phyloP scores from a whole-genome alignment of 2,888 invertebrate species.

The Agonopterix alstromeriana region DNA sequence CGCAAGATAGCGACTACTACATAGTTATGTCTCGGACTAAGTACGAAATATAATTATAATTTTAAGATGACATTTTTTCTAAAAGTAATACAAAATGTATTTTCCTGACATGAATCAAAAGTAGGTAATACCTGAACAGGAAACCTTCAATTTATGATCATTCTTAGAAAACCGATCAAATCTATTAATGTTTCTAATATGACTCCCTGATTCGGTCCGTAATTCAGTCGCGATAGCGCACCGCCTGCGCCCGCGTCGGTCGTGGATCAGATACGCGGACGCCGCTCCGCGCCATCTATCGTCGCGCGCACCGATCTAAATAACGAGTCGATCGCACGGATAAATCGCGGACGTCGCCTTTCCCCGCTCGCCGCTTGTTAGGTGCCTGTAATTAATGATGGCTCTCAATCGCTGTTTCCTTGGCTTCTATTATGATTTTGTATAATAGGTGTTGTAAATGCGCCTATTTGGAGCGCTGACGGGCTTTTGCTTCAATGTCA shows the following conservation, averaged over 20 bases:
- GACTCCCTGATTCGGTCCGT: constrained; percentile 20
- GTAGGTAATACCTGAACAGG: too few relatives aligned
- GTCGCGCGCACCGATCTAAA: constrained; percentile 60
- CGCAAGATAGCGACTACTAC: too few relatives aligned
- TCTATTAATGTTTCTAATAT: constrained; percentile 22
- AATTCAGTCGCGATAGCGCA: constrained; percentile 30
- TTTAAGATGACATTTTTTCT: too few relatives aligned
- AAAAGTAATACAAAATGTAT: too few relatives aligned
- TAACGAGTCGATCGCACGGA: constrained; percentile 59
- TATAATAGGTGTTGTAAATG: constrained; percentile 22
- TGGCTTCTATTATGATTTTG: constrained; percentile 21
- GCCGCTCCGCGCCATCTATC: constrained; percentile 57
- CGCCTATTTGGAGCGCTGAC: constrained; percentile 4
- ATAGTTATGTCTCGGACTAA: too few relatives aligned
- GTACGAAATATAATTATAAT: too few relatives aligned
- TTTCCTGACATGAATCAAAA: too few relatives aligned
- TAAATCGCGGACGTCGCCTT: constrained; percentile 57
- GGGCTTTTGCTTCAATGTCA: too few relatives aligned
- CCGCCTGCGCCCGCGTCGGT: constrained; percentile 28
- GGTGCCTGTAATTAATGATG: constrained; percentile 60
- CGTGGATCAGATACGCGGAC: constrained; percentile 61
- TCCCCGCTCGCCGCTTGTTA: constrained; percentile 57
- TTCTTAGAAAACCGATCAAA: not conserved
- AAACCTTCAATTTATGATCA: too few relatives aligned
- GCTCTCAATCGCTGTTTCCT: constrained; percentile 43